Conservation (phyloP, 1,140 invertebrate genomes). For the Belonocnema kinseyi region DNA sequence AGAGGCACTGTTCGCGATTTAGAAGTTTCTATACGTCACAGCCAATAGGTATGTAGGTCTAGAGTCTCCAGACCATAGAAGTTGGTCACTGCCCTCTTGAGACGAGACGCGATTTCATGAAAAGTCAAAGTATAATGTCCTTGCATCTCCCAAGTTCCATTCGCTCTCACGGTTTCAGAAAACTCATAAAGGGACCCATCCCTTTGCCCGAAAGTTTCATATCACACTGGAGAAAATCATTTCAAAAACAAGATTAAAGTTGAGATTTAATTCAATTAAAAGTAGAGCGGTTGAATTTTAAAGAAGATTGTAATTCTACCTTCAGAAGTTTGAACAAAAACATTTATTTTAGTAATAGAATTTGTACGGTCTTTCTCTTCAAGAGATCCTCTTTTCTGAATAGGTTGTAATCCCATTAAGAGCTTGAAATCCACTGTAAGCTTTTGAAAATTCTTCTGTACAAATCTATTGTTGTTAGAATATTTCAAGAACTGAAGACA, state of each 20-base stretch:
- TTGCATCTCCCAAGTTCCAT: neutral
- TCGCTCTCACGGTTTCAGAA: too few species aligned
- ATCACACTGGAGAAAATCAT: neutral
- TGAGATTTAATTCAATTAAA: neutral
- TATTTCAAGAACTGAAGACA: too few species aligned
- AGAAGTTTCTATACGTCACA: conserved; percentile 33
- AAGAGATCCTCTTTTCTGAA: too few species aligned
- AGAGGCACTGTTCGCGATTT: conserved; percentile 39
- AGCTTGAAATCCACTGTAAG: too few species aligned
- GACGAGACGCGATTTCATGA: conserved; percentile 23
- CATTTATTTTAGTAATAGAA: too few species aligned
- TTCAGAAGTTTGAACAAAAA: too few species aligned
- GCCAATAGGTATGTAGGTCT: conserved; percentile 29
- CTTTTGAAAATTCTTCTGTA: too few species aligned
- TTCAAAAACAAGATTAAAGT: neutral
- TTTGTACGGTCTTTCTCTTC: too few species aligned
- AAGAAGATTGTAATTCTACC: too few species aligned
- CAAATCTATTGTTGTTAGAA: too few species aligned
- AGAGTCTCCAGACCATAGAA: conserved; percentile 39
- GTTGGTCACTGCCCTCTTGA: conserved; percentile 49
- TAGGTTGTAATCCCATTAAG: too few species aligned
- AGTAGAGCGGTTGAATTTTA: too few species aligned
- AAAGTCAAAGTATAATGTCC: conserved; percentile 19
- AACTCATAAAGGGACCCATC: conserved; percentile 9
- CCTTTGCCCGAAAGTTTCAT: neutral